Conservation (phyloP, 2,888 invertebrate genomes). For the Penaeus monodon region DNA sequence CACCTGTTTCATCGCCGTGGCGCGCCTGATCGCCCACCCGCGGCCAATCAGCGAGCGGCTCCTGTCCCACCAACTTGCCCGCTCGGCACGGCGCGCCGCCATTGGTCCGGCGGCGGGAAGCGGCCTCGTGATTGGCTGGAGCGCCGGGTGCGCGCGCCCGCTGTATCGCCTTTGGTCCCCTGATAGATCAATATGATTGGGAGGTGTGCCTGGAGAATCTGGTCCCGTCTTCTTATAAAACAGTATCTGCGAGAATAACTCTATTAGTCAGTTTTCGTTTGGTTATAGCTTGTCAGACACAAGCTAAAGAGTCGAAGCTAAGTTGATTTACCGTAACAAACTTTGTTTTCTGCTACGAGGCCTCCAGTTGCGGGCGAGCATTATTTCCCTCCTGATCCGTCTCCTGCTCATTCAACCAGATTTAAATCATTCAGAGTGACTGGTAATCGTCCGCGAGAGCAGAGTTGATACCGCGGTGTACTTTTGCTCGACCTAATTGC, state of each 20-base stretch:
- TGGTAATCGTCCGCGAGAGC: slow-evolving; percentile 40
- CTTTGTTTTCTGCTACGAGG: slow-evolving; percentile 56
- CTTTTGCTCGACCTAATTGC: slow-evolving; percentile 42
- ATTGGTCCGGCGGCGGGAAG: slow-evolving; percentile 11
- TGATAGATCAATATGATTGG: slow-evolving; percentile 65
- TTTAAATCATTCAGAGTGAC: slow-evolving; percentile 40
- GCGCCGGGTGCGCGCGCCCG: slow-evolving; percentile 42
- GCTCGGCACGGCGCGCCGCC: background rate
- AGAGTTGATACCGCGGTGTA: slow-evolving; percentile 31
- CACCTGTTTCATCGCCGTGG: slow-evolving; percentile 50
- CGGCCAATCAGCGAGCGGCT: slow-evolving; percentile 36
- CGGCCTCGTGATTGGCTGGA: slow-evolving; percentile 32
- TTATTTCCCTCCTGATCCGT: slow-evolving; percentile 29
- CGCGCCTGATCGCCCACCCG: slow-evolving; percentile 22
- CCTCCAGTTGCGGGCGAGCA: slow-evolving; percentile 38
- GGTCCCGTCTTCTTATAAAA: slow-evolving; percentile 65
- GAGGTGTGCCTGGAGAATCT: slow-evolving; percentile 65
- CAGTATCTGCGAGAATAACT: slow-evolving; percentile 66
- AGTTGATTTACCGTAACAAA: slow-evolving; percentile 65
- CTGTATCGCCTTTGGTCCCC: slow-evolving; percentile 54
- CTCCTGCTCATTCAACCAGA: slow-evolving; percentile 36
- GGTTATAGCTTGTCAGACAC: slow-evolving; percentile 65
- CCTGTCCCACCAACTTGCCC: slow-evolving; percentile 33
- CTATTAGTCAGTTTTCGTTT: slow-evolving; percentile 66
- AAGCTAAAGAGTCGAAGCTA: slow-evolving; percentile 64